Percentiles rank a stretch among this genome's conserved stretches.
Conservation (phyloP, 2,113 vertebrate species). For the Oxyruncus cristatus region DNA sequence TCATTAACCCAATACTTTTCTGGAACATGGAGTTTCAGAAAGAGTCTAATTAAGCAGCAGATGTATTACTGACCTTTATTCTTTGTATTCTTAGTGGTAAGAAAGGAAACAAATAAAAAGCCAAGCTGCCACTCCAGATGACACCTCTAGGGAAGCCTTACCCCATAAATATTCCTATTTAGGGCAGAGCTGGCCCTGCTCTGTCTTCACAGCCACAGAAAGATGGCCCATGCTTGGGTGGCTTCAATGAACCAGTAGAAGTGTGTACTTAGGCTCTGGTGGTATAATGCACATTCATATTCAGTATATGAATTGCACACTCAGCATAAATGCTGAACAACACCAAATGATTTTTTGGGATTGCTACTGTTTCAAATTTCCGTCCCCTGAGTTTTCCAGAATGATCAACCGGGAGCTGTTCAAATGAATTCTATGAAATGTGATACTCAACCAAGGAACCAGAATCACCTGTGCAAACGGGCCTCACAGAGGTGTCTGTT, state of each 20-base stretch:
- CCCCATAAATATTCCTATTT: not conserved
- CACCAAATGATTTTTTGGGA: not conserved
- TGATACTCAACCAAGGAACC: not conserved
- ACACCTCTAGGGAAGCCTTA: not conserved
- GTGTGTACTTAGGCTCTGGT: not conserved
- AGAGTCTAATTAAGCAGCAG: not conserved
- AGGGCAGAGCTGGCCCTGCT: not conserved
- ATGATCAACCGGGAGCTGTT: not conserved
- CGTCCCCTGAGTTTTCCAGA: not conserved
- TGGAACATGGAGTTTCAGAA: not conserved
- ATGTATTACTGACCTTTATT: not conserved
- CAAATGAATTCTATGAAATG: not conserved
- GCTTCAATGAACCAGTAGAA: not conserved
- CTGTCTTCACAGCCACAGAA: not conserved
- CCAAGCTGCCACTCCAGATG: not conserved
- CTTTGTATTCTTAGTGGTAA: not conserved
- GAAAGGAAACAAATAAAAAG: constrained; percentile 5
- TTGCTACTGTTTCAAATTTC: not conserved
- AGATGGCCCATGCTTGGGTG: rapidly evolving
- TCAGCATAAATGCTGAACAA: not conserved
- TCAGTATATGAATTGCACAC: not conserved
- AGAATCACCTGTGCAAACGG: rapidly evolving
- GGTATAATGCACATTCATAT: not conserved
- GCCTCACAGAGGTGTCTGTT: not conserved
- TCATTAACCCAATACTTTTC: not conserved